Evolutionary conservation across 2,797 vertebrate genomes (phyloP), one percentile per base, ranked within the genome.

Genomic region (Labroides dimidiatus): DNA sequence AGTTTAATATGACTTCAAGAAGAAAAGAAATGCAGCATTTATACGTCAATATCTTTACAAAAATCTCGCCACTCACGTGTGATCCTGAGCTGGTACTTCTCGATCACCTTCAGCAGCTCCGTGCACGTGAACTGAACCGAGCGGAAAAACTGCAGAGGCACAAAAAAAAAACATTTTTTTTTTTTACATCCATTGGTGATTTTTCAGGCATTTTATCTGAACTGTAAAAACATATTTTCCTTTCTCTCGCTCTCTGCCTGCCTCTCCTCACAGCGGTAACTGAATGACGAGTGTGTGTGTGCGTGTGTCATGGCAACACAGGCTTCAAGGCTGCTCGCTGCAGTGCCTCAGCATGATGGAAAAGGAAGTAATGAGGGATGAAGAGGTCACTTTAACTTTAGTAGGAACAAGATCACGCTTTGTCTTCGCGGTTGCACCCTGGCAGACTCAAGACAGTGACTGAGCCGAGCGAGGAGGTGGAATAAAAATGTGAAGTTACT

Each of bases 81-180:
- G 71, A 96, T 94, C 83, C 93, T 89, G 55, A 93, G 90, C 88
- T 94, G 93, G 84, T 97, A 95, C 87, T 93, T 95, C 89, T 96
- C 95, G 3, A 95, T 93, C 76, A 94, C 93, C 92, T 96, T 98
- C 89, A 95, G 91, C 79, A 93, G 91, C 88, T 94, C 94, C 3
- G 91, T 94, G 83, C 95, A 95, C 0, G 95, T 95, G 53, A 68
- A 81, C 90, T 96, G 94, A 75, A 96, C 92, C 1, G 92, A 95
- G 72, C 87, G 93, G 88, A 96, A 96, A 68, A 92, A 94, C 94
- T 96, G 90, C 23, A 72, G 33, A 75, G 2, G 71, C 23, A 69
- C 54, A 52, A 70, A 57, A 2, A 58, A 50, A 2, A 42, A 16
- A 42, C n/a, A n/a, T n/a, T n/a, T n/a, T n/a, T n/a, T 15, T 2